Base-by-base conservation (phyloP, 1,140 invertebrate genomes). In the Ruditapes philippinarum region DNA sequence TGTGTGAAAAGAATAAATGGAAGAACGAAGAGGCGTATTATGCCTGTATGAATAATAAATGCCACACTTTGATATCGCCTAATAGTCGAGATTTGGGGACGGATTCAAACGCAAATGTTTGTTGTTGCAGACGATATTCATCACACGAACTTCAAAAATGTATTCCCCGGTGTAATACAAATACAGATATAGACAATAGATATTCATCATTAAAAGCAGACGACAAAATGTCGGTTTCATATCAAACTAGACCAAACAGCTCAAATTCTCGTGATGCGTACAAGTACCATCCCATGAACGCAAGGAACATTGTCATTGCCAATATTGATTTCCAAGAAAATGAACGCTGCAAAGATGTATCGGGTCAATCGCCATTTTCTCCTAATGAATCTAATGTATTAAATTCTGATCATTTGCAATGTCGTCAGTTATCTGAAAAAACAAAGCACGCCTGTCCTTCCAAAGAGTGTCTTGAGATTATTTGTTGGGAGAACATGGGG, bases 321-420 rank as follows among this genome's bases (percentile, higher is more conserved):
- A 22, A 70, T 70, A 70, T 70, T 40, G 65, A 70, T 70, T 70
- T 70, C 36, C n/a, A 9, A 38, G 33, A 70, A 70, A 38, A 70
- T 1, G 38, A 38, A 70, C 65, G 36, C 31, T 36, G 33, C 17
- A 11, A 38, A 19, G 65, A 70, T 70, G 14, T 70, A 38, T 70
- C n/a, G 38, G 65, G 65, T 40, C 65, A 70, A 38, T 33, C 36
- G 28, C 36, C 65, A 0, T 38, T 70, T 70, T 12, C 33, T 70
- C 33, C 33, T 36, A 38, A 38, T n/a, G 17, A n/a, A 36, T 33
- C 9, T 40, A 33, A 1, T 36, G 33, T 33, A 17, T 17, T 70
- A 19, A 14, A 19, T 9, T 40, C 65, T 38, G 65, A 70, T 38
- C 36, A 70, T 70, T 4, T 19, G 11, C 2, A 70, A 38, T 12